phyloP scores from a whole-genome alignment of 1,140 invertebrate genomes.

The Homalodisca vitripennis region DNA sequence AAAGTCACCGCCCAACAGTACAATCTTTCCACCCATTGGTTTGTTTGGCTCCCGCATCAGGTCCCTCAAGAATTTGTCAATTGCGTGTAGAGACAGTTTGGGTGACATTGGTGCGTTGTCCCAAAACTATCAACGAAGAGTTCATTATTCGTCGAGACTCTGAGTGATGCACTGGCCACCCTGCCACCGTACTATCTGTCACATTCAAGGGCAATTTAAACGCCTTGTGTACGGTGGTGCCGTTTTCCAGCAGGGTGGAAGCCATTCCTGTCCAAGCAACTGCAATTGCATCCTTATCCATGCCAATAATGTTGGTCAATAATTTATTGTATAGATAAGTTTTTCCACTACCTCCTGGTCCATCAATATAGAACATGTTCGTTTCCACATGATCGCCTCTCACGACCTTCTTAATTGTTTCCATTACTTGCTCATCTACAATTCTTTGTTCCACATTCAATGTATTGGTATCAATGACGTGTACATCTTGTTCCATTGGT shows the following conservation, averaged over 20 bases:
- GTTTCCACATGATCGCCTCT: not conserved
- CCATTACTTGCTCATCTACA: not conserved
- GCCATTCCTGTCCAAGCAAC: conserved; percentile 45
- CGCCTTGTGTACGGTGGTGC: conserved; percentile 42
- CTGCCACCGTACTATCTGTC: not conserved
- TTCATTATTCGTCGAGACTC: not conserved
- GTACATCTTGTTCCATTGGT: too few species aligned
- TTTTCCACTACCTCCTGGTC: not conserved
- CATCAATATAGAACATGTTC: not conserved
- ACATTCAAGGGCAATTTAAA: conserved; percentile 31
- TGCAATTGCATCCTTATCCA: conserved; percentile 21
- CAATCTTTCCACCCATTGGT: not conserved
- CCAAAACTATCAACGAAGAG: not conserved
- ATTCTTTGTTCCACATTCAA: too few species aligned
- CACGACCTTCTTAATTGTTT: not conserved
- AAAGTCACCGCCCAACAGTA: not conserved
- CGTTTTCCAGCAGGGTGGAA: conserved; percentile 39
- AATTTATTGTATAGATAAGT: conserved; percentile 32
- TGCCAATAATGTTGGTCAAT: conserved; percentile 26
- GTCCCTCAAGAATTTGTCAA: not conserved
- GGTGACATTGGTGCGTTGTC: not conserved
- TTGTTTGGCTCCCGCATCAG: not conserved
- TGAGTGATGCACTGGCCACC: not conserved
- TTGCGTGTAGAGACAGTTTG: not conserved
- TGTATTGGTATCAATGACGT: too few species aligned